Conservation (phyloP, 2,797 vertebrate genomes). For the Helarctos malayanus region DNA sequence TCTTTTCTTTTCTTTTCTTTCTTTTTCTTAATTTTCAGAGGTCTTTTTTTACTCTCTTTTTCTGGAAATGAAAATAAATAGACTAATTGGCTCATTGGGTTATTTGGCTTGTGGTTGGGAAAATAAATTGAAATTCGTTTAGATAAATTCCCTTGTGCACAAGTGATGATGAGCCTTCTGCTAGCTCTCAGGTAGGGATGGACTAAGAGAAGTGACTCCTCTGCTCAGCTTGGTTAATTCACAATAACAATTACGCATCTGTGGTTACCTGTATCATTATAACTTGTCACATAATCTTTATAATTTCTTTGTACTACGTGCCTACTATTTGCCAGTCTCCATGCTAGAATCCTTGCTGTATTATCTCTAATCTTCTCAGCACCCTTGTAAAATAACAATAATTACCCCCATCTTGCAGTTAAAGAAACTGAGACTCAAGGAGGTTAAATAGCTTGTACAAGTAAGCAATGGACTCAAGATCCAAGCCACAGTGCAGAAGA, state of each 20-base stretch:
- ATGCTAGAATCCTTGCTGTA: background rate
- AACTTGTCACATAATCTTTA: background rate
- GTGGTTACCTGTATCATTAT: background rate
- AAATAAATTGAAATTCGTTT: background rate
- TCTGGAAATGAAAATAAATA: background rate
- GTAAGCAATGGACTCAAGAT: background rate
- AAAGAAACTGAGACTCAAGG: background rate
- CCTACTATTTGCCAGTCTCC: background rate
- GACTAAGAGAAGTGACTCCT: background rate
- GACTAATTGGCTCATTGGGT: background rate
- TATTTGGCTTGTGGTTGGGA: background rate
- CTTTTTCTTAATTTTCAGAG: constrained; percentile 9
- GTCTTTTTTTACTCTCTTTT: background rate
- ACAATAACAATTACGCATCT: background rate
- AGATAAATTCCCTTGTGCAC: background rate
- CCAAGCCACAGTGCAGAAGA: background rate
- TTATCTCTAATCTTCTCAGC: background rate
- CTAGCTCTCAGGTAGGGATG: background rate
- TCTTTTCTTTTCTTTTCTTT: background rate
- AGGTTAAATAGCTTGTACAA: background rate
- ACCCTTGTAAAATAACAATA: background rate
- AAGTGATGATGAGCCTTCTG: background rate
- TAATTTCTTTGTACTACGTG: background rate
- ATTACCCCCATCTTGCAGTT: background rate
- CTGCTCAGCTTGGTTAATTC: background rate